Conservation (phyloP, 2,888 invertebrate genomes). For the Oscheius onirici region DNA sequence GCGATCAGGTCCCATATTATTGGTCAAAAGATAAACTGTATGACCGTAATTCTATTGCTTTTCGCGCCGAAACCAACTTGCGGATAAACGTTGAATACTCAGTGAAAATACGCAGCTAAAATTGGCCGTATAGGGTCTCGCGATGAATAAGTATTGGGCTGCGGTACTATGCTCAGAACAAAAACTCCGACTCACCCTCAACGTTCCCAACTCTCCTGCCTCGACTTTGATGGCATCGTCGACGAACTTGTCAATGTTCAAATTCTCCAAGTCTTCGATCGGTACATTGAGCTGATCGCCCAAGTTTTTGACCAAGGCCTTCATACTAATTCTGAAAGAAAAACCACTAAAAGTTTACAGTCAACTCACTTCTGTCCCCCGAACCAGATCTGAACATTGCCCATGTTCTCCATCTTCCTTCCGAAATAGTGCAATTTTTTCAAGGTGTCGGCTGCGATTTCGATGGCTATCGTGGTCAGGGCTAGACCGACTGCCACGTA, state of each 20-base stretch:
- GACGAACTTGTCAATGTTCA: conserved; percentile 64
- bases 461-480: conserved; percentile 67
- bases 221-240: conserved; percentile 66
- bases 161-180: too few species aligned
- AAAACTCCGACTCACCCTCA: conserved; percentile 41
- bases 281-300: conserved; percentile 67
- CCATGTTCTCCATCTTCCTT: conserved; percentile 67
- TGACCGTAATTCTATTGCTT: too few species aligned
- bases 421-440: conserved; percentile 69
- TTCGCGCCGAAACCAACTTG: too few species aligned
- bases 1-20: neutral
- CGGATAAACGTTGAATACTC: too few species aligned
- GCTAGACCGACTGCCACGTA: conserved; percentile 67
- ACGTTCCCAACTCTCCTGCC: conserved; percentile 59
- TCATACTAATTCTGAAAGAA: conserved; percentile 65
- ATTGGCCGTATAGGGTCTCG: too few species aligned
- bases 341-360: too few species aligned
- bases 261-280: conserved; percentile 57
- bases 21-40: neutral
- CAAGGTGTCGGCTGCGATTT: conserved; percentile 67
- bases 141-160: too few species aligned
- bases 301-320: conserved; percentile 64
- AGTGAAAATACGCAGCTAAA: too few species aligned
- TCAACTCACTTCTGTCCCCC: conserved; percentile 63
- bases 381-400: conserved; percentile 67